A percentile compares a stretch with the other conserved stretches of the same genome.
phyloP scores from a whole-genome alignment of 2,113 vertebrate species.

The Anoura caudifer region DNA sequence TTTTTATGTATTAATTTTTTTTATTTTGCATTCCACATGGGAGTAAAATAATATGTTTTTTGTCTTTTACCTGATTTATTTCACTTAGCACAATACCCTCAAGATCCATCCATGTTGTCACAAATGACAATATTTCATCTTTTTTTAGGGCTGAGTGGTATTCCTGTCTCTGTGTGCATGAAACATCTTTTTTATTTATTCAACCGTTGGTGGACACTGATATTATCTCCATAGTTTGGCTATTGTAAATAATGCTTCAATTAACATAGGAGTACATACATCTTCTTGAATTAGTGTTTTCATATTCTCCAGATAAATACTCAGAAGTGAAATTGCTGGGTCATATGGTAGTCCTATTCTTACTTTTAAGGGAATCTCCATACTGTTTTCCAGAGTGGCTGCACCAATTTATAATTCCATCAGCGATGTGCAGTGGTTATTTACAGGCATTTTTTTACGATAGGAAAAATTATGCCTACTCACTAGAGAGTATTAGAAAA shows the following conservation, averaged over 20 bases:
- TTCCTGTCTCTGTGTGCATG: neutral
- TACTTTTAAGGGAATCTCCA: neutral
- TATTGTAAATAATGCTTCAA: neutral
- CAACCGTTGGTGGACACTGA: neutral
- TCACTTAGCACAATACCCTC: neutral
- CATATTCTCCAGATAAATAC: neutral
- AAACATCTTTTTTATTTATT: neutral
- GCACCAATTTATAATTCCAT: neutral
- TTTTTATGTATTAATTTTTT: neutral
- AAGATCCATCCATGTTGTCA: neutral
- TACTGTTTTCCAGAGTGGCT: neutral
- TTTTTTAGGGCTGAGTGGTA: neutral
- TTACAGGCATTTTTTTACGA: neutral
- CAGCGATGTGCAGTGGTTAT: neutral
- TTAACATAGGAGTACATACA: neutral
- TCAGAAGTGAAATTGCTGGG: neutral
- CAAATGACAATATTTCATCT: neutral
- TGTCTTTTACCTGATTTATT: neutral
- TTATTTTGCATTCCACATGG: neutral
- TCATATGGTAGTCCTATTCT: neutral
- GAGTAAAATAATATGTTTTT: neutral
- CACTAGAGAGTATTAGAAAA: neutral
- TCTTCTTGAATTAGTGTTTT: neutral
- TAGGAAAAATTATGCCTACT: neutral
- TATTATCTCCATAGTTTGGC: neutral